Base-by-base conservation (phyloP, 2,797 vertebrate genomes). In the Nothura maculosa region DNA sequence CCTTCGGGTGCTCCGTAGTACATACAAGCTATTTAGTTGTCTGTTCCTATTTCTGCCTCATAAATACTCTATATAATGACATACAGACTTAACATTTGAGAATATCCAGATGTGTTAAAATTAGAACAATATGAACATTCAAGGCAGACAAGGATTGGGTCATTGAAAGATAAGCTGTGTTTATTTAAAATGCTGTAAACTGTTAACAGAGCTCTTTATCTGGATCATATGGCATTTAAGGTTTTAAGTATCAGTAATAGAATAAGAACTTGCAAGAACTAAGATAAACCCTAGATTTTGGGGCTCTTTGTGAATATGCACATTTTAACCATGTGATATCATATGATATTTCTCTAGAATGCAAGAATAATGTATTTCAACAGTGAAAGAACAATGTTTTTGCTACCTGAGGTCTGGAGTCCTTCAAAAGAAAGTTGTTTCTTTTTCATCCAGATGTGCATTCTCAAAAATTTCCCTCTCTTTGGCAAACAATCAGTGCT, bases 191-290 rank as follows among this genome's bases (percentile, higher is more conserved):
- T 30, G 2, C 18, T 72, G 4, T 22, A 55, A 67, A 54, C 27
- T 54, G 2, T 58, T 60, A 52, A 30, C 4, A 6, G 9, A 13
- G 7, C 7, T 18, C 0, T 61, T 8, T 3, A 17, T 8, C 12
- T 3, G 48, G 21, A 66, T 40, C 0, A 0, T 36, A 60, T 62
- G 24, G 2, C 2, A 62, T 69, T 81, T 66, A 36, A 58, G 24
- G 6, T 38, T 45, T 21, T 27, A 76, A 78, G 48, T 48, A 48
- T 34, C 60, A 42, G 27, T 4, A 81, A 9, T 40, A 54, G 4
- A 43, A 34, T 16, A 70, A 91, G 36, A 67, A 45, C 5, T 17
- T 32, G 10, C 8, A 74, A 63, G 7, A 81, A 38, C 6, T 60
- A 70, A 63, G 3, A 9, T 40, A 47, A 67, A 68, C 72, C 24